phyloP scores from a whole-genome alignment of 2,113 vertebrate genomes.

The Egretta garzetta region DNA sequence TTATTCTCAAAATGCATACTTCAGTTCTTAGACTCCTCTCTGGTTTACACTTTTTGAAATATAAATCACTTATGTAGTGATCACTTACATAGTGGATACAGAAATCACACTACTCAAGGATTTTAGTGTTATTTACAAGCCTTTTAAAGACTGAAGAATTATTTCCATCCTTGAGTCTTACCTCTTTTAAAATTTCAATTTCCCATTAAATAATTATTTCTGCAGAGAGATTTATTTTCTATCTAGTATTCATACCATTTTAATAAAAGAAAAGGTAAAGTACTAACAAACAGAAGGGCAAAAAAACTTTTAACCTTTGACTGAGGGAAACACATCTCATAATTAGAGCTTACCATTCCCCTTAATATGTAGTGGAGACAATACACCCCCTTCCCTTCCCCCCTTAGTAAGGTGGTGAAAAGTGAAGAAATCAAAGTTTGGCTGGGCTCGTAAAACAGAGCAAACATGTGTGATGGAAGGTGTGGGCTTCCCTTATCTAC shows the following conservation, averaged over 20 bases:
- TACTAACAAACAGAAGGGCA: neutral
- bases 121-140: neutral
- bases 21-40: neutral
- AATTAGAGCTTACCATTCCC: neutral
- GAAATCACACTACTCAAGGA: neutral
- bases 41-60: neutral
- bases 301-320: neutral
- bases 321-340: neutral
- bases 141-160: neutral
- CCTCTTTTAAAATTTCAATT: neutral
- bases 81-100: neutral
- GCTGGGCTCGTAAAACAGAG: neutral
- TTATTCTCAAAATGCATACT: neutral
- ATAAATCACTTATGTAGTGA: too few relatives aligned
- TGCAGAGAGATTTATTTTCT: neutral
- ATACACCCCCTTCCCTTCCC: fast-evolving
- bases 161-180: neutral
- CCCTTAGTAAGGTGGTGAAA: neutral
- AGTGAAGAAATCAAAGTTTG: neutral
- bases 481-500: neutral
- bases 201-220: neutral
- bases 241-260: neutral
- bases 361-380: neutral
- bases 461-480: neutral
- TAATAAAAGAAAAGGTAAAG: neutral